Base-by-base conservation (phyloP, 1,140 invertebrate species). In the Conus ventricosus region DNA sequence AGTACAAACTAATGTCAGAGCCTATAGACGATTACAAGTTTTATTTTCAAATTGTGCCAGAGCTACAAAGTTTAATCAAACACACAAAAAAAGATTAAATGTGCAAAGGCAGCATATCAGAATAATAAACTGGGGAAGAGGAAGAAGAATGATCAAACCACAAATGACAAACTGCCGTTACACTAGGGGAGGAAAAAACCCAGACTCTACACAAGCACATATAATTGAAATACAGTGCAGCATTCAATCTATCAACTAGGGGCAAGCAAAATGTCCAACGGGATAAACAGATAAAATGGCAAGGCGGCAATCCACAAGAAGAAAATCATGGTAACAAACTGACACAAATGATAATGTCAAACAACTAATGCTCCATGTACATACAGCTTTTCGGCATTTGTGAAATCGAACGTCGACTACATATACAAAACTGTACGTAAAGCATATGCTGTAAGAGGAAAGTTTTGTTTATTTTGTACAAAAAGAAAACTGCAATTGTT, bases 1-100 rank as follows among this genome's bases (percentile, higher is more conserved):
- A 87, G 85, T 87, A 87, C 85, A 87, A 87, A 87, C 85, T 87
- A 87, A 71, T 87, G 75, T 75, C 15, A 87, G 75, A 87, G 75
- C 71, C 55, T n/a, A 78, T 55, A 78, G 85, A 87, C 11, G 85
- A 87, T 78, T 87, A 87, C 75, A 87, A 87, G 85, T 87, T 87
- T 87, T 87, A 87, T 87, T 87, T 87, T 71, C 76, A 87, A 76
- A 53, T 87, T 17, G 85, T 87, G 85, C 85, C 85, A 87, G 71
- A 80, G 76, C 85, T 87, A 87, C 71, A 87, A 87, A 87, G 76
- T 87, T 78, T 75, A 87, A 87, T 87, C 75, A 39, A 87, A 87
- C 75, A 78, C 67, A 71, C 60, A 63, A 63, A 63, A 71, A 87
- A 87, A 87, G 85, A 87, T 87, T 87, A 87, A 87, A 87, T 55